A percentile compares a stretch with the other conserved stretches of the same genome.
Conservation (phyloP, 2,113 vertebrate species). For the Recurvirostra avosetta region DNA sequence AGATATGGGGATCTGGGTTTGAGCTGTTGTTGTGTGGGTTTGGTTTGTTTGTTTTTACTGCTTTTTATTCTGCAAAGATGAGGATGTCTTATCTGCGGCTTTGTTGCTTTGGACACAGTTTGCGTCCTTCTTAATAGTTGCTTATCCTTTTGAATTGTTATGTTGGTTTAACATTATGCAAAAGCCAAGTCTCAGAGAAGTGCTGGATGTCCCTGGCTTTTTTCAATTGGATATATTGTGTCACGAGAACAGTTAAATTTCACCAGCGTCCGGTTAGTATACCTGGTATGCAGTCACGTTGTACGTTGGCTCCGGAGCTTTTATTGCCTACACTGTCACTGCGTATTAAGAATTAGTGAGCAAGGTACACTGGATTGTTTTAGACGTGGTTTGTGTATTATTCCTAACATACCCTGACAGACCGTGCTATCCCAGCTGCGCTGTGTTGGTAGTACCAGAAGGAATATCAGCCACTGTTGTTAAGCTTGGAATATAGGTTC, state of each 20-base stretch:
- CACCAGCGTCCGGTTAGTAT: background rate
- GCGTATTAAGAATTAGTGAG: background rate
- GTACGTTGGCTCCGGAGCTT: background rate
- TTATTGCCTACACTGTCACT: background rate
- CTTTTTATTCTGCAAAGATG: background rate
- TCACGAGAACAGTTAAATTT: background rate
- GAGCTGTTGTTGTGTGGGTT: background rate
- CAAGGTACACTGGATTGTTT: background rate
- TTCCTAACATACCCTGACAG: slow-evolving; percentile 1
- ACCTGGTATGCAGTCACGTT: background rate
- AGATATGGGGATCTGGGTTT: background rate
- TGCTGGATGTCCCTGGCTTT: background rate
- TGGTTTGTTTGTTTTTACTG: background rate
- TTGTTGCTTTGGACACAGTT: background rate
- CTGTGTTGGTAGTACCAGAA: background rate
- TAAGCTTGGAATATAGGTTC: background rate
- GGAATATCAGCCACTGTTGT: background rate
- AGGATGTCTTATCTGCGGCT: background rate
- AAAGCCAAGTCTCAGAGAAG: background rate
- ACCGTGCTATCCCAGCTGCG: background rate
- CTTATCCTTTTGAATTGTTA: background rate
- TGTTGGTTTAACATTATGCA: background rate
- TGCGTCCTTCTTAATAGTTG: background rate
- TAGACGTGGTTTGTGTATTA: background rate
- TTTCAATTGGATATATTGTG: background rate